phyloP scores from a whole-genome alignment of 1,140 invertebrate genomes.

The Eumeta japonica region DNA sequence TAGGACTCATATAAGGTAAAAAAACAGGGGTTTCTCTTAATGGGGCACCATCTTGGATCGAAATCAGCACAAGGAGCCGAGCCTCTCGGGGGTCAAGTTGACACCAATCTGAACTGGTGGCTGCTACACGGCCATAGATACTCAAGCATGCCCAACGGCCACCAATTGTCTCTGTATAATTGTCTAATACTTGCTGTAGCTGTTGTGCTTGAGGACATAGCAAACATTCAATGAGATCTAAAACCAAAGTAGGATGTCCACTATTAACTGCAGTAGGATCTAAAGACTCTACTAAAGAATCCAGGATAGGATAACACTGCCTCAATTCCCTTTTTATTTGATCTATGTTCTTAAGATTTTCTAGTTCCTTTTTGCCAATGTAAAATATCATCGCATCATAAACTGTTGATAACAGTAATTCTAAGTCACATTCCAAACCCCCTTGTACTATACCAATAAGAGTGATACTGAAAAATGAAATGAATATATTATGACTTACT shows the following conservation, averaged over 20 bases:
- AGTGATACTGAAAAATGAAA: constrained; percentile 57
- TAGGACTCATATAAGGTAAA: constrained; percentile 79
- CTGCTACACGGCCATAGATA: constrained; percentile 71
- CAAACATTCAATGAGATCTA: constrained; percentile 66
- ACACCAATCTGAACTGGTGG: constrained; percentile 79
- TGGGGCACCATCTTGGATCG: constrained; percentile 63
- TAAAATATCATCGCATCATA: constrained; percentile 75
- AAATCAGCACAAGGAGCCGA: constrained; percentile 67
- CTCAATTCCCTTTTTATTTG: constrained; percentile 76
- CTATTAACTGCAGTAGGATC: constrained; percentile 63
- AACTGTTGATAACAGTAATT: constrained; percentile 67
- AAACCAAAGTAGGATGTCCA: constrained; percentile 60
- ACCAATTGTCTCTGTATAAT: constrained; percentile 72
- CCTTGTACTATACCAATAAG: constrained; percentile 68
- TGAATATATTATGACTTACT: not conserved
- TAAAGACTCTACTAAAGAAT: constrained; percentile 70
- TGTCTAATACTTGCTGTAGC: constrained; percentile 72
- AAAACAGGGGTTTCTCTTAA: constrained; percentile 77
- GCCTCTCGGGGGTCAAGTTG: constrained; percentile 70
- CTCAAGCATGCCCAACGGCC: constrained; percentile 78
- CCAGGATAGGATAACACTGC: constrained; percentile 71
- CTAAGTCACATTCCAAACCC: constrained; percentile 62
- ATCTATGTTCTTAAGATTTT: constrained; percentile 73
- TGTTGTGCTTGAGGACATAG: constrained; percentile 69
- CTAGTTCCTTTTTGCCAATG: constrained; percentile 75